A percentile compares a stretch with the other conserved stretches of the same genome.
Conservation (phyloP, 2,113 vertebrate species). For the Ammospiza nelsoni region DNA sequence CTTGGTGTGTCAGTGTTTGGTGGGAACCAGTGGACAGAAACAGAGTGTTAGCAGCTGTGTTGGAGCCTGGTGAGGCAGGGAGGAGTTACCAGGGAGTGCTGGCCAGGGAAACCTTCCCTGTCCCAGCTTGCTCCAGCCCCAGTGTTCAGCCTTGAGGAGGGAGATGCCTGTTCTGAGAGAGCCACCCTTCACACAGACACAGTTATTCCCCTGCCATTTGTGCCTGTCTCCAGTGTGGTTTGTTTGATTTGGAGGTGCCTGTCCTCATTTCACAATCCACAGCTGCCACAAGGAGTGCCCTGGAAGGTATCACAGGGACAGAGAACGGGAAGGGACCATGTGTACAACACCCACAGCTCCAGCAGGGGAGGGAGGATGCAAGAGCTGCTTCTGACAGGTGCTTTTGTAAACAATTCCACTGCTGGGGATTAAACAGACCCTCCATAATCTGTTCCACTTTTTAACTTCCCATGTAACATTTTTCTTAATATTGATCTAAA, state of each 20-base stretch:
- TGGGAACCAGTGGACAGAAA: not conserved
- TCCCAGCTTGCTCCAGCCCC: not conserved
- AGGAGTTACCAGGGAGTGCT: not conserved
- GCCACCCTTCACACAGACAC: accelerated
- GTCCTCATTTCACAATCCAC: not conserved
- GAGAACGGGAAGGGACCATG: accelerated
- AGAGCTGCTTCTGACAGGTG: not conserved
- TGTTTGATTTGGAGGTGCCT: not conserved
- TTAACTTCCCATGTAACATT: not conserved
- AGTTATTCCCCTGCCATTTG: not conserved
- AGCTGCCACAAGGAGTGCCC: not conserved
- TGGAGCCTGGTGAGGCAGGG: not conserved
- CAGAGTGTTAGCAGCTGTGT: not conserved
- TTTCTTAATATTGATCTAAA: slow-evolving; percentile 7
- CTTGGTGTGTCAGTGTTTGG: not conserved
- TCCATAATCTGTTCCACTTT: slow-evolving; percentile 13
- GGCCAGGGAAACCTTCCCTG: not conserved
- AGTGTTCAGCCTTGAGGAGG: not conserved
- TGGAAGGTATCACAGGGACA: accelerated
- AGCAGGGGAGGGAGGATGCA: not conserved
- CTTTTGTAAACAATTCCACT: not conserved
- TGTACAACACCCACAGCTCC: not conserved
- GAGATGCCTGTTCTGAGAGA: not conserved
- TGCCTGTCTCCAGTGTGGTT: not conserved
- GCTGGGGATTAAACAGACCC: not conserved